Percentiles rank a stretch among this genome's conserved stretches.
Conservation (phyloP, 2,797 vertebrate genomes). For the Prionace glauca region DNA sequence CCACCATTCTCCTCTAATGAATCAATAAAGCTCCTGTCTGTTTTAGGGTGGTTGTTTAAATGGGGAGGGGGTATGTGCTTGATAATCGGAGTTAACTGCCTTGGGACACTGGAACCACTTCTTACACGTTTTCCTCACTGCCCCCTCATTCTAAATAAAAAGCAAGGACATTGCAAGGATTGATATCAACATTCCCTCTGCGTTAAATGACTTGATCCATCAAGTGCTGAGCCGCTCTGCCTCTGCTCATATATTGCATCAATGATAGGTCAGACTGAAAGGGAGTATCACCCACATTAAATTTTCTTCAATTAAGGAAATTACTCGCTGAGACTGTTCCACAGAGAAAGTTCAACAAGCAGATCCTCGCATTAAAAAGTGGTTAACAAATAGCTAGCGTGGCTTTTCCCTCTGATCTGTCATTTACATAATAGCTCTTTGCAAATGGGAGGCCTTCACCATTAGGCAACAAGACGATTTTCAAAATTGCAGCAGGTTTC, state of each 20-base stretch:
- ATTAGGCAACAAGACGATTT: neutral
- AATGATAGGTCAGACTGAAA: neutral
- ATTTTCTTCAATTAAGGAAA: neutral
- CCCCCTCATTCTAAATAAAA: neutral
- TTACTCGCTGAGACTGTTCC: neutral
- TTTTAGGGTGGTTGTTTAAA: neutral
- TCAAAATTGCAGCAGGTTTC: neutral
- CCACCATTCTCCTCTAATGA: no score
- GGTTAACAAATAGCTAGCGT: neutral
- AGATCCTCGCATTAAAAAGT: neutral
- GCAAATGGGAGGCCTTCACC: neutral
- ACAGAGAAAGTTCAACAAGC: neutral
- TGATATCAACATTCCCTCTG: neutral
- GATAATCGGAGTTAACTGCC: neutral
- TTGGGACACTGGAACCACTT: neutral
- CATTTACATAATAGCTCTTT: neutral
- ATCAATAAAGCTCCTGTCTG: neutral
- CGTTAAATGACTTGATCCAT: neutral
- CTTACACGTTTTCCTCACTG: neutral
- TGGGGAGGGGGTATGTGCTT: neutral
- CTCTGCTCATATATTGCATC: neutral
- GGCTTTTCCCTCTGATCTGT: neutral
- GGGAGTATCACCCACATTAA: neutral
- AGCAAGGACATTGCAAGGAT: neutral
- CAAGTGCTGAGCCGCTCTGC: neutral